These are phyloP conservation scores for Sebastolobus altivelis DNA, from an alignment of 2,797 vertebrate genomes.

Conservation along the genomic window DNA sequence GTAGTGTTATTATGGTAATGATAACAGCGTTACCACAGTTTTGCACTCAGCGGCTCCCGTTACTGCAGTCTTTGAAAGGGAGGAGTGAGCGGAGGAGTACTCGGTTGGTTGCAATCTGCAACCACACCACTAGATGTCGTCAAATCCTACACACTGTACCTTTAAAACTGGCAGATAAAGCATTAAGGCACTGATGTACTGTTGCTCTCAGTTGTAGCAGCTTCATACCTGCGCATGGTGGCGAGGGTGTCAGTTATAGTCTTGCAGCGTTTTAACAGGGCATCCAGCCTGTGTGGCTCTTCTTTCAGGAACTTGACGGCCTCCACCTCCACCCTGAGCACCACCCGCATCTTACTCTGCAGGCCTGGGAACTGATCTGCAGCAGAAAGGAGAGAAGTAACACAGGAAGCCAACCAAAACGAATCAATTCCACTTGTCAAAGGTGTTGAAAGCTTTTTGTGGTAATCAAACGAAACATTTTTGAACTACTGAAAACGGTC, in stretches of 20 bases:
- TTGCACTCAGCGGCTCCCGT: too few relatives aligned
- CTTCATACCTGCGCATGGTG: slow-evolving; percentile 89
- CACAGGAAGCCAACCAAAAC: slow-evolving; percentile 11
- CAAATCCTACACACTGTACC: too few relatives aligned
- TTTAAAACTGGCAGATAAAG: background rate
- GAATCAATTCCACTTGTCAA: slow-evolving; percentile 19
- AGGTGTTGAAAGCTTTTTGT: slow-evolving; percentile 17
- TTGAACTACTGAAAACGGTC: slow-evolving; percentile 34
- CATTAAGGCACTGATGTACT: background rate
- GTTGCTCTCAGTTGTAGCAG: slow-evolving; percentile 15
- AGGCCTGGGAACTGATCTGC: slow-evolving; percentile 95
- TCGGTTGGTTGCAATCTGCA: too few relatives aligned
- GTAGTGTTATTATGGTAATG: too few relatives aligned
- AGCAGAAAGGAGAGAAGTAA: slow-evolving; percentile 14
- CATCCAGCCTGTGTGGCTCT: slow-evolving; percentile 95
- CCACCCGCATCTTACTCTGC: slow-evolving; percentile 99
- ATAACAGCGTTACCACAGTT: too few relatives aligned
- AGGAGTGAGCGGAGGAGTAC: too few relatives aligned
- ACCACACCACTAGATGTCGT: too few relatives aligned
- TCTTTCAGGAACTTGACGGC: slow-evolving; percentile 99
- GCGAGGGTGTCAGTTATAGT: slow-evolving; percentile 92
- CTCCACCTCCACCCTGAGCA: slow-evolving; percentile 97
- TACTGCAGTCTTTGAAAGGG: too few relatives aligned
- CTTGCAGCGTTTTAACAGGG: slow-evolving; percentile 96
- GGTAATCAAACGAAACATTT: slow-evolving; percentile 32